Conservation (phyloP, 2,113 vertebrate species). For the Scomber colias region DNA sequence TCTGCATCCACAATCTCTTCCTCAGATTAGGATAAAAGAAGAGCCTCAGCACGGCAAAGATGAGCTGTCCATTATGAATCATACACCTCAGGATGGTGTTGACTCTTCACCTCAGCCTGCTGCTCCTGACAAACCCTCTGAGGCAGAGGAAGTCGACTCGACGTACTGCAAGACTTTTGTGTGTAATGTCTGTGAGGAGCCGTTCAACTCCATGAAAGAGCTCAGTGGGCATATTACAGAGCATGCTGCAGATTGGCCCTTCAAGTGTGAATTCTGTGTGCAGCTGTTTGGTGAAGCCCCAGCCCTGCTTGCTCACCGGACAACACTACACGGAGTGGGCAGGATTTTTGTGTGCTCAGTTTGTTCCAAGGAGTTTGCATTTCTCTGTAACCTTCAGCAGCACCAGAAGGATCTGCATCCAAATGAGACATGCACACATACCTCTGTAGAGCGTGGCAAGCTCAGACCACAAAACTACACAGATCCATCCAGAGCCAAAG, state of each 20-base stretch:
- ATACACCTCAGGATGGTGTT: slow-evolving; percentile 12
- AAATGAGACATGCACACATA: slow-evolving; percentile 90
- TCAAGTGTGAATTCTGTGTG: slow-evolving; percentile 99
- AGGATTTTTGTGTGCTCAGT: slow-evolving; percentile 94
- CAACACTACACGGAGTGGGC: slow-evolving; percentile 94
- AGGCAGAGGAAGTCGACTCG: slow-evolving; percentile 69
- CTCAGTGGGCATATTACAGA: slow-evolving; percentile 91
- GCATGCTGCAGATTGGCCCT: slow-evolving; percentile 95
- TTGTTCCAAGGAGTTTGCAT: slow-evolving; percentile 98
- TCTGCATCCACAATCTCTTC: background rate
- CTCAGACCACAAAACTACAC: slow-evolving; percentile 98
- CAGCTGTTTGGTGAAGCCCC: slow-evolving; percentile 92
- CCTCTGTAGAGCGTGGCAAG: slow-evolving; percentile 92
- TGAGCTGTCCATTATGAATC: slow-evolving; percentile 31
- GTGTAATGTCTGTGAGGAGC: slow-evolving; percentile 96
- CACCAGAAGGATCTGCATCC: slow-evolving; percentile 97
- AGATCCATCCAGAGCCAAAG: slow-evolving; percentile 86
- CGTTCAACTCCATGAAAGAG: slow-evolving; percentile 96
- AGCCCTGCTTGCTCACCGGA: slow-evolving; percentile 91
- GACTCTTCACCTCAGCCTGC: slow-evolving; percentile 47
- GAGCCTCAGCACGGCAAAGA: slow-evolving; percentile 60
- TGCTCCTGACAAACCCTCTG: slow-evolving; percentile 47
- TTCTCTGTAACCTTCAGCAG: slow-evolving; percentile 97
- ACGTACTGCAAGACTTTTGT: slow-evolving; percentile 93
- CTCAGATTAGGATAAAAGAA: slow-evolving; percentile 64